Evolutionary conservation across 2,888 invertebrate genomes (phyloP).

Genomic region (Anagyrus pseudococci): DNA sequence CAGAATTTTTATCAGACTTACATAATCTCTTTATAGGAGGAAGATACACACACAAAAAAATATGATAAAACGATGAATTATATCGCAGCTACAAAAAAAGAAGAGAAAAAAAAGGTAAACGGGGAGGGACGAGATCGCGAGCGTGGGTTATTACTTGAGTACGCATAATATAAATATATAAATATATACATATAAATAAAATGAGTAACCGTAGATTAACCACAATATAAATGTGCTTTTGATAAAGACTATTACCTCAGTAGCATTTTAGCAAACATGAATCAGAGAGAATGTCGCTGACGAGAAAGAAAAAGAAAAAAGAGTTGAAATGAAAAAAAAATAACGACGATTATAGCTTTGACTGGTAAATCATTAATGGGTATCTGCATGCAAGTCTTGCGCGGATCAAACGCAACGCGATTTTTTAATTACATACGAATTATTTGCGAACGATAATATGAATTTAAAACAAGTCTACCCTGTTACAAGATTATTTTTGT

Average conservation of each 20-base stretch:
- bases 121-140: not conserved
- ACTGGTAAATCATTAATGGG: too few species aligned
- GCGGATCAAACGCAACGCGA: too few species aligned
- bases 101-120: conserved; percentile 1
- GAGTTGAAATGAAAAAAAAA: conserved; percentile 12
- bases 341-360: not conserved
- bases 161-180: conserved; percentile 46
- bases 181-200: conserved; percentile 46
- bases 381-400: too few species aligned
- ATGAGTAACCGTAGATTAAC: conserved; percentile 51
- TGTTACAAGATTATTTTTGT: too few species aligned
- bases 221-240: conserved; percentile 60
- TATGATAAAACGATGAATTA: conserved; percentile 3
- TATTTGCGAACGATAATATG: too few species aligned
- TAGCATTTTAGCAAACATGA: conserved; percentile 45
- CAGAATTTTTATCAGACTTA: conserved; percentile 31
- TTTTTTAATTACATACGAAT: too few species aligned
- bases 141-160: conserved; percentile 22
- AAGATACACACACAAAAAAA: conserved; percentile 8
- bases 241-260: conserved; percentile 55
- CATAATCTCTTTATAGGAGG: conserved; percentile 10
- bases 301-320: conserved; percentile 42
- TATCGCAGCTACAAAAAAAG: conserved; percentile 14
- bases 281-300: conserved; percentile 49
- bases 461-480: too few species aligned